Conservation (phyloP, 2,888 invertebrate species). For the Cordilura impudica region DNA sequence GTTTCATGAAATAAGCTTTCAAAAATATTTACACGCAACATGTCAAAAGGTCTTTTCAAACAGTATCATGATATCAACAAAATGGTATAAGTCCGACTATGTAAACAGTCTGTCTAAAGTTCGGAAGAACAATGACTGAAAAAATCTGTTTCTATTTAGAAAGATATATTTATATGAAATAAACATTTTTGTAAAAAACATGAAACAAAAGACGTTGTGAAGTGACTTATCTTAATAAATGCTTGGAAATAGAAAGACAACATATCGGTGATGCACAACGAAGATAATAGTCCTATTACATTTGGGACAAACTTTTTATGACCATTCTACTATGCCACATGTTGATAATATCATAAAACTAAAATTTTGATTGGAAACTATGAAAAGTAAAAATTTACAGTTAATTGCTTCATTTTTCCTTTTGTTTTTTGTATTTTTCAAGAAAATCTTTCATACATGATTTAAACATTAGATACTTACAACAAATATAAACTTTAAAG, state of each 20-base stretch:
- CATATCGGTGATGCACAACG: too few relatives aligned
- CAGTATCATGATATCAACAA: slow-evolving; percentile 16
- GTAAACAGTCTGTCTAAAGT: slow-evolving; percentile 46
- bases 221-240: too few relatives aligned
- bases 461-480: slow-evolving; percentile 53
- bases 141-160: too few relatives aligned
- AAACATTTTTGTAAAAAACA: too few relatives aligned
- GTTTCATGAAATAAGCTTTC: slow-evolving; percentile 43
- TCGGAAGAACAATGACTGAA: slow-evolving; percentile 24
- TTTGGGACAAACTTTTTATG: too few relatives aligned
- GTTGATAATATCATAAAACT: too few relatives aligned
- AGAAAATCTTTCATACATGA: slow-evolving; percentile 40
- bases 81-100: slow-evolving; percentile 25
- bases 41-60: slow-evolving; percentile 57
- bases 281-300: too few relatives aligned
- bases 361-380: slow-evolving; percentile 50
- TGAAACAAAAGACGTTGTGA: too few relatives aligned
- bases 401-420: slow-evolving; percentile 58
- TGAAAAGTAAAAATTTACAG: slow-evolving; percentile 33
- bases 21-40: slow-evolving; percentile 62
- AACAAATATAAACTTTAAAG: slow-evolving; percentile 26
- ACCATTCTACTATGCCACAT: too few relatives aligned
- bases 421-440: slow-evolving; percentile 43
- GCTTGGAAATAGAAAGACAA: too few relatives aligned
- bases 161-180: too few relatives aligned